Percentiles rank a stretch among this genome's conserved stretches.
Evolutionary conservation across 2,888 invertebrate genomes (phyloP).

Genomic region (Apamea monoglypha): DNA sequence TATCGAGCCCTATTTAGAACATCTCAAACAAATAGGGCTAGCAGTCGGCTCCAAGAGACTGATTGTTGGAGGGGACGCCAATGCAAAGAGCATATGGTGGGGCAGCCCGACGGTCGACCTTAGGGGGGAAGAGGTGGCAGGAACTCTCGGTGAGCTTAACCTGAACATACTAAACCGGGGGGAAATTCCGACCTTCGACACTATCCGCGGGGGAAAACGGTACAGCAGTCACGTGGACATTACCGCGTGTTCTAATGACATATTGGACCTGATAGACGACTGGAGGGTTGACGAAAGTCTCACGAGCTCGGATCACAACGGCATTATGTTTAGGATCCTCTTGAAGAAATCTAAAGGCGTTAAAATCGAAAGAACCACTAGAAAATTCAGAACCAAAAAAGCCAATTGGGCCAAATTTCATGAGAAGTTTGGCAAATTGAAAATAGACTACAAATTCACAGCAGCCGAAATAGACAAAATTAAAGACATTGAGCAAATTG

Average conservation of each 20-base stretch:
- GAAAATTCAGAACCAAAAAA: background rate
- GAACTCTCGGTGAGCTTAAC: background rate
- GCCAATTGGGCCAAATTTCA: background rate
- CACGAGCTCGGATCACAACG: slow-evolving; percentile 8
- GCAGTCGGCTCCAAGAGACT: too few relatives aligned
- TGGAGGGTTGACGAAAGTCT: background rate
- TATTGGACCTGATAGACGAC: background rate
- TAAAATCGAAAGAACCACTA: background rate
- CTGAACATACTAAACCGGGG: background rate
- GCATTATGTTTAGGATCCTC: background rate
- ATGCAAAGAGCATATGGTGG: slow-evolving; percentile 3
- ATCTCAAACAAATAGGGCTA: too few relatives aligned
- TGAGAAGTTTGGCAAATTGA: background rate
- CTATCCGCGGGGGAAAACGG: too few relatives aligned
- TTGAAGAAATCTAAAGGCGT: background rate
- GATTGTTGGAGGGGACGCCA: too few relatives aligned
- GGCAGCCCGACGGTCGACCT: background rate
- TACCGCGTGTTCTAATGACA: too few relatives aligned
- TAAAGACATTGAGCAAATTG: slow-evolving; percentile 24
- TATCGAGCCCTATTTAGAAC: too few relatives aligned
- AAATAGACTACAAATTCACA: background rate
- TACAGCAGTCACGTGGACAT: too few relatives aligned
- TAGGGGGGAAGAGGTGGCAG: background rate
- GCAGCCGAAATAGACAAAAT: background rate
- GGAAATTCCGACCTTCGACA: too few relatives aligned